Evolutionary conservation across 2,888 invertebrate species (phyloP).

Genomic region (Strigamia maritima): DNA sequence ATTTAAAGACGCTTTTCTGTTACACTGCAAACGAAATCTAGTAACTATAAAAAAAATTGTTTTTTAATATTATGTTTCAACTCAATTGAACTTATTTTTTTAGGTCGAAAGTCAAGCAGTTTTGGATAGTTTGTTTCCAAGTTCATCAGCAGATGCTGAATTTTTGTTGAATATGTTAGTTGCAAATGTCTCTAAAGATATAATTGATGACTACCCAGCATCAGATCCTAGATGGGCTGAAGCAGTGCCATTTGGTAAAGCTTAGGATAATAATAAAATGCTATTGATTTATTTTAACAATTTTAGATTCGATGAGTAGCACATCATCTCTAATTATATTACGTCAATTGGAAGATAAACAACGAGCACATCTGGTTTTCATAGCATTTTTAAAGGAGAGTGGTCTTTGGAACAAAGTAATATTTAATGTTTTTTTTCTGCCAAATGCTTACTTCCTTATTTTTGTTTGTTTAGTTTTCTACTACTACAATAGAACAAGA

Average conservation of each 20-base stretch:
- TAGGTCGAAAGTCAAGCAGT: conserved; percentile 51
- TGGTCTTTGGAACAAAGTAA: conserved; percentile 51
- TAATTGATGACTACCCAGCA: conserved; percentile 82
- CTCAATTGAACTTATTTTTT: background rate
- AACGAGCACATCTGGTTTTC: conserved; percentile 72
- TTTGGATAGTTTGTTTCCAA: conserved; percentile 55
- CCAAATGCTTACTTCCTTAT: background rate
- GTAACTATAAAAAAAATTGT: conserved; percentile 45
- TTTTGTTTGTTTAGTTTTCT: conserved; percentile 52
- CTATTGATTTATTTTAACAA: background rate
- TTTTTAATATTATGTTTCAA: conserved; percentile 13
- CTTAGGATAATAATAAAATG: background rate
- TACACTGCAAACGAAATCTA: conserved; percentile 64
- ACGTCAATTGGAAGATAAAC: conserved; percentile 83
- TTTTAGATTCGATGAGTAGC: conserved; percentile 56
- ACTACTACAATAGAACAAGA: conserved; percentile 53
- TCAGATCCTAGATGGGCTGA: conserved; percentile 78
- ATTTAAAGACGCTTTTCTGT: conserved; percentile 74
- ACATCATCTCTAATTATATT: conserved; percentile 77
- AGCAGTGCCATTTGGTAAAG: conserved; percentile 49
- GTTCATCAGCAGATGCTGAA: conserved; percentile 43
- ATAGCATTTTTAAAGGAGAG: conserved; percentile 62
- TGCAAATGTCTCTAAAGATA: conserved; percentile 67
- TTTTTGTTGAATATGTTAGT: conserved; percentile 60
- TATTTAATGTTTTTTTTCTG: conserved; percentile 19